phyloP scores from a whole-genome alignment of 2,888 invertebrate genomes.

The Agonopterix heracliana region DNA sequence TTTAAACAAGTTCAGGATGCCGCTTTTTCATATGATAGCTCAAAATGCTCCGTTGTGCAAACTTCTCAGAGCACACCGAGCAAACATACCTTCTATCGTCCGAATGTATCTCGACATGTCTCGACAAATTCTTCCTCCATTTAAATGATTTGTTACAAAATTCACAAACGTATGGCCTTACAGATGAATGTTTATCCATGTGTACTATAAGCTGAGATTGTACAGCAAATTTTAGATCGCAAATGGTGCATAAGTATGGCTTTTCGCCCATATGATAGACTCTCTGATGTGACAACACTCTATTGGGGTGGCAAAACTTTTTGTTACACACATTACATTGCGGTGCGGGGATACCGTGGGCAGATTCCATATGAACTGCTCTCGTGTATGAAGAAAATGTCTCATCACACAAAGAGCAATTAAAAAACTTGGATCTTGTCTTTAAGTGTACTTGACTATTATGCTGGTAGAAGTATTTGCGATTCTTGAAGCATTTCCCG shows the following conservation, averaged over 20 bases:
- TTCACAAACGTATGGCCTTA: slow-evolving; percentile 30
- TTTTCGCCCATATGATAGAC: slow-evolving; percentile 39
- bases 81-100: slow-evolving; percentile 34
- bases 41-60: slow-evolving; percentile 35
- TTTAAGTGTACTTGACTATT: slow-evolving; percentile 7
- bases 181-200: slow-evolving; percentile 21
- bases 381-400: slow-evolving; percentile 9
- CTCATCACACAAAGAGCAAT: slow-evolving; percentile 6
- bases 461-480: slow-evolving; percentile 2
- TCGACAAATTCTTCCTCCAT: slow-evolving; percentile 24
- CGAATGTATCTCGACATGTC: slow-evolving; percentile 34
- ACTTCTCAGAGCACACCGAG: slow-evolving; percentile 33
- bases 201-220: slow-evolving; percentile 21
- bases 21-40: slow-evolving; percentile 33
- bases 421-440: slow-evolving; percentile 5
- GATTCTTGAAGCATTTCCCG: slow-evolving; percentile 1
- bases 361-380: slow-evolving; percentile 24
- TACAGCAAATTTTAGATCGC: slow-evolving; percentile 24
- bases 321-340: slow-evolving; percentile 25
- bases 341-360: slow-evolving; percentile 23
- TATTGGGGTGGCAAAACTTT: slow-evolving; percentile 20
- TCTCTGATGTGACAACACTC: slow-evolving; percentile 35
- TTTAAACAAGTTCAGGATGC: slow-evolving; percentile 23
- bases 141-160: slow-evolving; percentile 38
- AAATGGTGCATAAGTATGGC: slow-evolving; percentile 22